Conservation (phyloP, 2,888 invertebrate genomes). For the Allolobophora icterica region DNA sequence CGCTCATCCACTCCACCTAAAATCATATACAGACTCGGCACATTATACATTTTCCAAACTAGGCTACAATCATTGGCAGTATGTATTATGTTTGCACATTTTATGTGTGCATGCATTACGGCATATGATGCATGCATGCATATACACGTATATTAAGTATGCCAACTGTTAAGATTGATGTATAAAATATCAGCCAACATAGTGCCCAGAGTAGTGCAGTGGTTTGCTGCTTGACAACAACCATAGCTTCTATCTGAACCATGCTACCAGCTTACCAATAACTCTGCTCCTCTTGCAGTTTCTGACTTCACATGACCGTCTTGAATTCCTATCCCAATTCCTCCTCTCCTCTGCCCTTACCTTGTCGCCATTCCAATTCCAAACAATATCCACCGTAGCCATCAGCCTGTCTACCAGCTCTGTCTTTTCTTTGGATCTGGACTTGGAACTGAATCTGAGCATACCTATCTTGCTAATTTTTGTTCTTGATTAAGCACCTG, state of each 20-base stretch:
- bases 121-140: too few species aligned
- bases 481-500: neutral
- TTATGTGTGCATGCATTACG: too few species aligned
- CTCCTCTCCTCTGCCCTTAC: neutral
- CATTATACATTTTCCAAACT: neutral
- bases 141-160: too few species aligned
- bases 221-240: neutral
- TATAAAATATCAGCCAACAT: neutral
- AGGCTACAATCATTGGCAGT: neutral
- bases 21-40: neutral
- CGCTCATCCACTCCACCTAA: constrained; percentile 98
- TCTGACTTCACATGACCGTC: neutral
- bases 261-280: neutral
- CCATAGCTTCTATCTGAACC: neutral
- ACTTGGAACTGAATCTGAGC: neutral
- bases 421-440: neutral
- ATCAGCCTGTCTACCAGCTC: neutral
- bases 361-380: neutral
- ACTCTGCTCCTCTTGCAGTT: neutral
- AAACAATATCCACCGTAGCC: neutral
- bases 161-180: neutral
- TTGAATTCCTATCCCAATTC: neutral
- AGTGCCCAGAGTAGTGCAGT: too few species aligned
- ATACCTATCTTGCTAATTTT: neutral
- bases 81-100: neutral